A percentile compares a stretch with the other conserved stretches of the same genome.
Conservation (phyloP, 2,888 invertebrate genomes). For the Malthinus seriepunctatus region DNA sequence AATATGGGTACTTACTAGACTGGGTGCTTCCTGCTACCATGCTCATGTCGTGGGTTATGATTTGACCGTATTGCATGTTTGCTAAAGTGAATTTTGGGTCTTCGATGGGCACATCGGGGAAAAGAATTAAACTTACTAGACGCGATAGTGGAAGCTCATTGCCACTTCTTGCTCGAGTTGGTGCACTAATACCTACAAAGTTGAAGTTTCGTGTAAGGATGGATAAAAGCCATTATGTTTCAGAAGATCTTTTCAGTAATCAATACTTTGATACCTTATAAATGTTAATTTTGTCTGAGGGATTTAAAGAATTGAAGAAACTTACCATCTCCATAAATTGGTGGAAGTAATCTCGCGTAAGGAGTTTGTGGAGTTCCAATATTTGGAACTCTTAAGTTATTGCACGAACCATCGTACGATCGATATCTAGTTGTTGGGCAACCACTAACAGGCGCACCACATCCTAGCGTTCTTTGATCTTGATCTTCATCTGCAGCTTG, state of each 20-base stretch:
- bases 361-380: slow-evolving; percentile 80
- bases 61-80: slow-evolving; percentile 81
- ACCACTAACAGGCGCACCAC: background rate
- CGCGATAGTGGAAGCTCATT: slow-evolving; percentile 70
- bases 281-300: no score
- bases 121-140: slow-evolving; percentile 69
- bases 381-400: slow-evolving; percentile 81
- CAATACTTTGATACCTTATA: no score
- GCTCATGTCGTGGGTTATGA: slow-evolving; percentile 80
- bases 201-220: no score
- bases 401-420: slow-evolving; percentile 91
- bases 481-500: slow-evolving; percentile 55
- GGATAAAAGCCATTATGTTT: no score
- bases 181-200: slow-evolving; percentile 54
- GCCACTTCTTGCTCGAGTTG: slow-evolving; percentile 64
- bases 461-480: slow-evolving; percentile 50
- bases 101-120: slow-evolving; percentile 70
- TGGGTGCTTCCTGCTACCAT: slow-evolving; percentile 73
- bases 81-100: slow-evolving; percentile 76
- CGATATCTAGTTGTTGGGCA: slow-evolving; percentile 68
- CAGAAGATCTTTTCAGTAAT: no score
- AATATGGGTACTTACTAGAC: slow-evolving; percentile 65
- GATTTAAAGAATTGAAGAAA: no score
- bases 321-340: slow-evolving; percentile 72
- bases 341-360: slow-evolving; percentile 66